Percentiles rank a stretch among this genome's conserved stretches.
phyloP scores from a whole-genome alignment of 64 coral and sea anemone genomes.

The Pocillopora damicornis region DNA sequence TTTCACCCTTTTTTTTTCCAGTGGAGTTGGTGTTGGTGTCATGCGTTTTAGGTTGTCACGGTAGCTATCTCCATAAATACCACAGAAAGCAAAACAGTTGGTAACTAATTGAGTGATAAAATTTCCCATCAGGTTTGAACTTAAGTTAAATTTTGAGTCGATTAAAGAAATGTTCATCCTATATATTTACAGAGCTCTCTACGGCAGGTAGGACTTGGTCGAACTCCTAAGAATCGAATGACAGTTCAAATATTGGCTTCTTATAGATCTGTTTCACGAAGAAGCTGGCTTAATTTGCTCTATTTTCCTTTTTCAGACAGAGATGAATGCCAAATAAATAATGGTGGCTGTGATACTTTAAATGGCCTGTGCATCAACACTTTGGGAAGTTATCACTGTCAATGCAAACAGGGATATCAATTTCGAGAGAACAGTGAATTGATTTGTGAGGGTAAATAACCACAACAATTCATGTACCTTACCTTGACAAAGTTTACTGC shows the following conservation, averaged over 20 bases:
- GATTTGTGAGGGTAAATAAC: slow-evolving; percentile 73
- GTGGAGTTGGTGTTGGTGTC: too few relatives aligned
- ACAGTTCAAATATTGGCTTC: too few relatives aligned
- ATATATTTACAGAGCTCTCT: too few relatives aligned
- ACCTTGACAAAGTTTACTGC: background rate
- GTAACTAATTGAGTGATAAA: too few relatives aligned
- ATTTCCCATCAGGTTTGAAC: too few relatives aligned
- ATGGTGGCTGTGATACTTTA: slow-evolving; percentile 81
- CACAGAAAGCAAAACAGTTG: too few relatives aligned
- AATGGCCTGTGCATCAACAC: slow-evolving; percentile 79
- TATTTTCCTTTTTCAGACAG: slow-evolving; percentile 39
- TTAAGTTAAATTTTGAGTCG: too few relatives aligned
- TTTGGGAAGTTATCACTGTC: slow-evolving; percentile 75
- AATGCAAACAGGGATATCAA: slow-evolving; percentile 61
- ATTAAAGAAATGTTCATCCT: too few relatives aligned
- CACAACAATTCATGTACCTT: background rate
- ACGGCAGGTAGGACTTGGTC: background rate
- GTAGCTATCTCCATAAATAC: too few relatives aligned
- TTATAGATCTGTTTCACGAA: background rate
- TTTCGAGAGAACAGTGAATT: slow-evolving; percentile 80
- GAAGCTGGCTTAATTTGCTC: background rate
- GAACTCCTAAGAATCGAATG: background rate
- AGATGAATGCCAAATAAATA: slow-evolving; percentile 82
- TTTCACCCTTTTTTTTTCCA: too few relatives aligned
- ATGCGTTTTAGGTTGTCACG: too few relatives aligned